These are phyloP conservation scores for Tuberolachnus salignus DNA, from an alignment of 2,888 invertebrate genomes.

Conservation along the genomic window DNA sequence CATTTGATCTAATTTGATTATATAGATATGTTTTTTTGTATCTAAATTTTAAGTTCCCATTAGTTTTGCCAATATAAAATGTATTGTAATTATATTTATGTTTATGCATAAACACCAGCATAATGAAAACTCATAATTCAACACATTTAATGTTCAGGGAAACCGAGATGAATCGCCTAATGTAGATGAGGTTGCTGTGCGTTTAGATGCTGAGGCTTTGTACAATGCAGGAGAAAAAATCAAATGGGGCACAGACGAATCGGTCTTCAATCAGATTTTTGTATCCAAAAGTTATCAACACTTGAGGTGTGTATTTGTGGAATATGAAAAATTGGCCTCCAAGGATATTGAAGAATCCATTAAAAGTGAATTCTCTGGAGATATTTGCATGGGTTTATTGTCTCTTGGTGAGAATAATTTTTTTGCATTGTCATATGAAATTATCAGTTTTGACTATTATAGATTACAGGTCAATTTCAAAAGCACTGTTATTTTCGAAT, in stretches of 20 bases:
- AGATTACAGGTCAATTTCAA: too few species aligned
- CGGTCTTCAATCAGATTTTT: constrained; percentile 83
- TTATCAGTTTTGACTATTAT: too few species aligned
- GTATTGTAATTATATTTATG: too few species aligned
- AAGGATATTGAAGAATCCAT: constrained; percentile 84
- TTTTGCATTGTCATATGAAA: too few species aligned
- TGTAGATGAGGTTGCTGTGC: constrained; percentile 79
- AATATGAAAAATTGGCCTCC: constrained; percentile 81
- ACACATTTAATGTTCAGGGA: constrained; percentile 64
- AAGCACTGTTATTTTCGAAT: too few species aligned
- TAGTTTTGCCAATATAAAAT: too few species aligned
- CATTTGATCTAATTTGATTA: too few species aligned
- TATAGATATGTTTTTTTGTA: too few species aligned
- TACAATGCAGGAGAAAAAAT: constrained; percentile 77
- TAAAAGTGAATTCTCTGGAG: constrained; percentile 87
- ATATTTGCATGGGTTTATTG: constrained; percentile 82
- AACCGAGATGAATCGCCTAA: constrained; percentile 89
- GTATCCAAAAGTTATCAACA: constrained; percentile 89
- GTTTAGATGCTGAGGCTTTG: constrained; percentile 81
- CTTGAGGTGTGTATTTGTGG: constrained; percentile 81
- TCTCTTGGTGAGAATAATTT: constrained; percentile 75
- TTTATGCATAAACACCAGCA: too few species aligned
- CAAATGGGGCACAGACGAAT: constrained; percentile 91
- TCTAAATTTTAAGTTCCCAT: too few species aligned
- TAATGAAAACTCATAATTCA: too few species aligned